phyloP scores from a whole-genome alignment of 2,797 vertebrate species.

The Betta splendens region DNA sequence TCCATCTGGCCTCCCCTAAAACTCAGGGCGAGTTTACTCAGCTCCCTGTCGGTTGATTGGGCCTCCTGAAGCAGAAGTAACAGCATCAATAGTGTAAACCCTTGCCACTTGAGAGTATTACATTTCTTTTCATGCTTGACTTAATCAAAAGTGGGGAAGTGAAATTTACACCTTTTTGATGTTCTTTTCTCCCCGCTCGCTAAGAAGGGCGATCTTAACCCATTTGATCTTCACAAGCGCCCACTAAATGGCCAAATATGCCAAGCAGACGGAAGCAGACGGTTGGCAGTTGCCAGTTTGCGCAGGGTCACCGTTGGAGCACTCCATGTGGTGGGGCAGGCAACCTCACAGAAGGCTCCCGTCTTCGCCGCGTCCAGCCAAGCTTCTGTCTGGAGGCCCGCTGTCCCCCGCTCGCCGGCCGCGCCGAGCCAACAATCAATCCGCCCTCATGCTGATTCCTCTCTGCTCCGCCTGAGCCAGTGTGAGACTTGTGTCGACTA shows the following conservation, averaged over 20 bases:
- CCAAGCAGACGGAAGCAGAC: constrained; percentile 97
- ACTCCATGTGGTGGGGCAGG: constrained; percentile 82
- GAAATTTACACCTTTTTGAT: constrained; percentile 99
- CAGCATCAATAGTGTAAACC: constrained; percentile 99
- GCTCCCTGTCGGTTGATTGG: constrained; percentile 97
- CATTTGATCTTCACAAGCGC: constrained; percentile 98
- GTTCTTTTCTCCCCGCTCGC: constrained; percentile 98
- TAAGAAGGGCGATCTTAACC: constrained; percentile 98
- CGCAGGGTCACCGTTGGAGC: constrained; percentile 89
- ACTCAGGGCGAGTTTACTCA: constrained; percentile 94
- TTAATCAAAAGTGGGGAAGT: constrained; percentile 99
- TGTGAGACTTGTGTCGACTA: constrained; percentile 73
- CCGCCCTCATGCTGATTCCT: constrained; percentile 75
- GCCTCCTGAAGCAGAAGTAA: constrained; percentile 99
- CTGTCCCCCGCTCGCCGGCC: constrained; percentile 72
- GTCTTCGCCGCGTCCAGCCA: constrained; percentile 77
- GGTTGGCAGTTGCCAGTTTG: constrained; percentile 94
- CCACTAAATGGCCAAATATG: constrained; percentile 99
- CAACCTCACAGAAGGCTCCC: constrained; percentile 84
- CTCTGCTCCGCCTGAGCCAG: constrained; percentile 66
- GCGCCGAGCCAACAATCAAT: constrained; percentile 74
- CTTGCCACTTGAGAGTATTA: constrained; percentile 99
- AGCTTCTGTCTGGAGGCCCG: constrained; percentile 79
- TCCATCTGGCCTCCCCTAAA: constrained; percentile 99
- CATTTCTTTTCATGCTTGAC: constrained; percentile 99